These are phyloP conservation scores for Microtus obscurus DNA, from an alignment of 2,797 vertebrate species.

Conservation along the genomic window DNA sequence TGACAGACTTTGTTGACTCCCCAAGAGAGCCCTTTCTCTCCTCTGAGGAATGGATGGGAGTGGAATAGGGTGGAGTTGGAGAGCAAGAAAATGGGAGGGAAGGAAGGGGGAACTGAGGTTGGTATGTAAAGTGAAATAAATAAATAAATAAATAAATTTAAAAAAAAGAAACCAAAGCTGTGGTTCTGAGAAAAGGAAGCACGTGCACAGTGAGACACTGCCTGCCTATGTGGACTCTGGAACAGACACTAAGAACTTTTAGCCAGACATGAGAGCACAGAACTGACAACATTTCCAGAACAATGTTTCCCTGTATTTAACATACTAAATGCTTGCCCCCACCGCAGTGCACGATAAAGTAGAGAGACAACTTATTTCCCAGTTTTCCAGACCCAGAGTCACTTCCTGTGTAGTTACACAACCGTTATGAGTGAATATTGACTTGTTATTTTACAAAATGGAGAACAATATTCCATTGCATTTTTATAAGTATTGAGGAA, in stretches of 20 bases:
- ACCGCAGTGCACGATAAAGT: not conserved
- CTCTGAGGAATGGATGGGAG: no score
- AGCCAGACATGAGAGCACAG: not conserved
- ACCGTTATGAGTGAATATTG: not conserved
- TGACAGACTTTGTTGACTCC: no score
- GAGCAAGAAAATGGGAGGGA: no score
- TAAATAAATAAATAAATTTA: no score
- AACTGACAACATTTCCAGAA: not conserved
- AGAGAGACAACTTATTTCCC: not conserved
- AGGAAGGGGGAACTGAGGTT: no score
- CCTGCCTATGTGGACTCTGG: not conserved
- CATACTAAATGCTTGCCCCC: not conserved
- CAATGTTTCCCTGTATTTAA: not conserved
- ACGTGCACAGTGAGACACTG: not conserved
- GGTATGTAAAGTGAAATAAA: no score
- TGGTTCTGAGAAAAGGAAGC: not conserved
- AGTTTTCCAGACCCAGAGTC: not conserved
- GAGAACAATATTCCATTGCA: not conserved
- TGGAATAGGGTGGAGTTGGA: fast-evolving
- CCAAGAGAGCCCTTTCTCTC: no score
- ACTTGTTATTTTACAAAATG: not conserved
- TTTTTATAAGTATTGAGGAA: not conserved
- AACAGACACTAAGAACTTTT: not conserved
- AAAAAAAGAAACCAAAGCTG: not conserved
- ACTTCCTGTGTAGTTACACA: not conserved